phyloP scores from a whole-genome alignment of 2,797 vertebrate genomes.

The Sparidentex hasta region DNA sequence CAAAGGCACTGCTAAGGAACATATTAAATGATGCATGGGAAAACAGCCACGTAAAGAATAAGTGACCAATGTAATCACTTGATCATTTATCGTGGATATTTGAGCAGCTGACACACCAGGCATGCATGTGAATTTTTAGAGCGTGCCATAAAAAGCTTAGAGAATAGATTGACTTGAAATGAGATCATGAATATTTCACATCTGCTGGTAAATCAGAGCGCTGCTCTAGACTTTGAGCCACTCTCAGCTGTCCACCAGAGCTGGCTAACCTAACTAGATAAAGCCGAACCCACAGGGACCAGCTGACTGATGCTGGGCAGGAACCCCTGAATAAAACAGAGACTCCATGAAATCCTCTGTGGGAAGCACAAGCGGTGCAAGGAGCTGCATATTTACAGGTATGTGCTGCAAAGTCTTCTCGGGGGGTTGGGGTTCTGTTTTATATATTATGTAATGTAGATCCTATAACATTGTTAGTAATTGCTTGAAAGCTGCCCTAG shows the following conservation, averaged over 20 bases:
- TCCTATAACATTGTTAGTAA: slow-evolving; percentile 1
- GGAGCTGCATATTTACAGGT: slow-evolving; percentile 8
- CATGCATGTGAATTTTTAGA: slow-evolving; percentile 45
- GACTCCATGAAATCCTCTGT: background rate
- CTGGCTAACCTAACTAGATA: slow-evolving; percentile 18
- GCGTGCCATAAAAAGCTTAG: background rate
- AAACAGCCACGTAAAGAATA: background rate
- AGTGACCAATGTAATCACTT: background rate
- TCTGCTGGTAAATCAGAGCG: slow-evolving; percentile 46
- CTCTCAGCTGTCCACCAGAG: slow-evolving; percentile 33
- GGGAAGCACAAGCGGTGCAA: slow-evolving; percentile 1
- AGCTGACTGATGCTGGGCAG: slow-evolving; percentile 32
- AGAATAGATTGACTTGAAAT: slow-evolving; percentile 48
- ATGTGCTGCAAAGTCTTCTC: background rate
- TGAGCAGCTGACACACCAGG: background rate
- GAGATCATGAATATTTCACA: slow-evolving; percentile 59
- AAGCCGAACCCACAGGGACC: slow-evolving; percentile 27
- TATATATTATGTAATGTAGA: slow-evolving; percentile 5
- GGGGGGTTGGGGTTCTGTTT: background rate
- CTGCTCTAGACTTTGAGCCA: slow-evolving; percentile 17
- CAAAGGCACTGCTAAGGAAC: background rate
- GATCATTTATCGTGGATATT: background rate
- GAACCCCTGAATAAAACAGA: slow-evolving; percentile 41
- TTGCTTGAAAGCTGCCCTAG: background rate
- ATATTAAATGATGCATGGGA: background rate